phyloP scores from a whole-genome alignment of 1,140 invertebrate species.

The Sipha flava region DNA sequence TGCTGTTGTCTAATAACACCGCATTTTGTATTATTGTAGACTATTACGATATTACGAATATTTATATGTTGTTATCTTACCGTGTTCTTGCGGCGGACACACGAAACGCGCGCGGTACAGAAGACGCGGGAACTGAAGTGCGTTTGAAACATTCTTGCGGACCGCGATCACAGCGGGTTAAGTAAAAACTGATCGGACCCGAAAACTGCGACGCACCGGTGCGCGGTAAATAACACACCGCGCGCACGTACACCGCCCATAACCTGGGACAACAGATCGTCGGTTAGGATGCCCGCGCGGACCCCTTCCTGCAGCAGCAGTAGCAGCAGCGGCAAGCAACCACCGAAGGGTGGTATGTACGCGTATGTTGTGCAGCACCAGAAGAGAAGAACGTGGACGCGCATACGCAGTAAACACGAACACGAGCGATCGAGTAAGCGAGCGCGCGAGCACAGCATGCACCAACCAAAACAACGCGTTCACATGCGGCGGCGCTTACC shows the following conservation, averaged over 20 bases:
- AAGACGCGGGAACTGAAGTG: too few species aligned
- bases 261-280: constrained; percentile 30
- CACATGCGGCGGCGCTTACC: background rate
- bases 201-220: background rate
- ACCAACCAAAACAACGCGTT: background rate
- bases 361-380: background rate
- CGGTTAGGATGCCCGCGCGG: constrained; percentile 8
- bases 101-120: too few species aligned
- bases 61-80: too few species aligned
- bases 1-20: too few species aligned
- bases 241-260: background rate
- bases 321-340: too few species aligned
- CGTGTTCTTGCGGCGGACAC: too few species aligned
- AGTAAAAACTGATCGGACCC: background rate
- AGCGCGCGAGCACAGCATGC: background rate
- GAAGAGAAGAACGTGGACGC: too few species aligned
- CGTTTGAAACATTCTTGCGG: too few species aligned
- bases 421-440: background rate
- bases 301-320: background rate
- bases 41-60: too few species aligned
- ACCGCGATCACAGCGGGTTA: background rate
- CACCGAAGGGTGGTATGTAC: background rate
- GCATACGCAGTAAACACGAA: background rate
- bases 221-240: background rate
- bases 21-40: too few species aligned